Conservation (phyloP, 2,113 vertebrate species). For the Microcebus ravelobensis region DNA sequence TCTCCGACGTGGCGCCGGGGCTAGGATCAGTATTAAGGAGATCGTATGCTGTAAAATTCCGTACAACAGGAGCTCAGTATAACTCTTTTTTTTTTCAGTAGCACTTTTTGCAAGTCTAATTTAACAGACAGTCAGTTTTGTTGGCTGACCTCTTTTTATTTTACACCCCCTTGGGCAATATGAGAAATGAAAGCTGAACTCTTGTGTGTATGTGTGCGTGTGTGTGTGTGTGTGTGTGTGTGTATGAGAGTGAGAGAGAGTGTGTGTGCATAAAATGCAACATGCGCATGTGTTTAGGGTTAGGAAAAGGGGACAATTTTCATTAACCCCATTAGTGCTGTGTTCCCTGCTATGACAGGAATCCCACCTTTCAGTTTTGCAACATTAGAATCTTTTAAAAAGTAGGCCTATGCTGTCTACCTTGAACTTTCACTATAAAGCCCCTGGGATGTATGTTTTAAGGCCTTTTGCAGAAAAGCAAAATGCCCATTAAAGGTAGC, state of each 20-base stretch:
- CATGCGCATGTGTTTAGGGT: background rate
- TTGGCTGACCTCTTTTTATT: slow-evolving; percentile 61
- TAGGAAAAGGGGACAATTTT: background rate
- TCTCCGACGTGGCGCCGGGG: background rate
- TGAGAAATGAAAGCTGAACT: slow-evolving; percentile 65
- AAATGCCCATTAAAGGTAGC: background rate
- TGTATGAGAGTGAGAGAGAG: background rate
- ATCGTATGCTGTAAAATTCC: slow-evolving; percentile 23
- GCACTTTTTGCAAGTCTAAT: slow-evolving; percentile 64
- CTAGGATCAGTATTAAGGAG: slow-evolving; percentile 45
- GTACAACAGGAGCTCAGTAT: slow-evolving; percentile 2
- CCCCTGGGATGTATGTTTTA: background rate
- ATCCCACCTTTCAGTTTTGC: background rate
- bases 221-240: too few relatives aligned
- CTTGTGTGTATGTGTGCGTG: background rate
- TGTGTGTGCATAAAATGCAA: background rate
- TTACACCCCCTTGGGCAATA: slow-evolving; percentile 57
- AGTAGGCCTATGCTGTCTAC: background rate
- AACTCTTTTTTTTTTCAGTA: slow-evolving; percentile 57
- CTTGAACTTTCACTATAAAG: background rate
- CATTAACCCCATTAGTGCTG: background rate
- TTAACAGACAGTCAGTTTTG: slow-evolving; percentile 57
- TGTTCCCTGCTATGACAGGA: background rate
- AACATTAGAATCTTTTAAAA: background rate
- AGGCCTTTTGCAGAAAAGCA: background rate